Base-by-base conservation (phyloP, 2,888 invertebrate species). In the Rhingia campestris region DNA sequence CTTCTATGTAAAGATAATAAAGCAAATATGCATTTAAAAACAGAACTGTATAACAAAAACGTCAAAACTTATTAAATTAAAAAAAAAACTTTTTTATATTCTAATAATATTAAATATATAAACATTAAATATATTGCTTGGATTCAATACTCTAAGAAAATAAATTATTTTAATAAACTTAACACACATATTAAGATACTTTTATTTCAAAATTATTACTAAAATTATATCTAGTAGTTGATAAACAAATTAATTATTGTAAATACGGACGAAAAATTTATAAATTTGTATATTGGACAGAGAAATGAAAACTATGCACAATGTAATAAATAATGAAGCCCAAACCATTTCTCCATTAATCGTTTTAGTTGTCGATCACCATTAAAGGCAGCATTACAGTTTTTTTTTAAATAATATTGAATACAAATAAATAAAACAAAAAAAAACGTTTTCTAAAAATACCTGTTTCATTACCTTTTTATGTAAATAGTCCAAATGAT, bases 401-500 rank as follows among this genome's bases (percentile, higher is more conserved):
- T 47, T 30, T 49, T 30, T 51, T 47, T 74, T 47, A 12, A 30
- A 49, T 30, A 9, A 22, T 7, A 3, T 10, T n/a, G n/a, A n/a
- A n/a, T n/a, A n/a, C n/a, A n/a, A 32, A 45, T 56, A 3, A n/a
- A 14, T 33, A 53, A 61, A 53, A 10, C 30, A 32, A 37, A 45
- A 22, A 56, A 37, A 12, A 33, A 67, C 10, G 51, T 6, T 69
- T 64, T 39, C 2, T 43, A 74, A 53, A 67, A 81, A 66, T 37
- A 82, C 82, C 82, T 82, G 82, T 79, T 82, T 79, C 77, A 82
- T 79, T 82, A 82, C 82, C 82, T 82, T 82, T 66, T 73, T 39
- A 69, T 82, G 82, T 82, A 82, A 61, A 82, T 79, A 82, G 82
- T 82, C 82, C 82, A 82, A 82, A 79, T 82, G 69, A 79, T 82